Evolutionary conservation across 1,140 invertebrate species (phyloP), one percentile per base, ranked within the genome.

Genomic region (Bursaphelenchus mucronatus): DNA sequence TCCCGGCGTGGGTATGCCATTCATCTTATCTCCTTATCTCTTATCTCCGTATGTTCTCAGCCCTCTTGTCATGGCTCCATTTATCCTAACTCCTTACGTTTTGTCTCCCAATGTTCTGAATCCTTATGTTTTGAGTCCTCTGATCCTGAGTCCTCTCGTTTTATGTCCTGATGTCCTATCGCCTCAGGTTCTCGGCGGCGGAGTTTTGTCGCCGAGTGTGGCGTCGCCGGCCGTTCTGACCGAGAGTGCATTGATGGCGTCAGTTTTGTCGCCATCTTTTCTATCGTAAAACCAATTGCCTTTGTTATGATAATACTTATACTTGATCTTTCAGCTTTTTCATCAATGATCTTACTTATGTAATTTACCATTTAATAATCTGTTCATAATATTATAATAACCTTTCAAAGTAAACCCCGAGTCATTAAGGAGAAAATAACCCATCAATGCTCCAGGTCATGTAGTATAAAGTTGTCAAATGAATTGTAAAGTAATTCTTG

Each of bases 191-290:
- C 67, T 57, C 44, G 69, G 69, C 7, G 71, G 71, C 0, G 63
- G 52, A 9, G 73, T 74, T 9, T 52, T 74, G 3, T 74, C 70
- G n/a, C 71, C 71, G 8, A 66, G 57, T n/a, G 78, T 79, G 5
- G 54, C 67, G 10, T 79, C 76, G 10, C 76, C 76, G 9, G 67
- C 76, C 7, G 70, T 78, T 15, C 53, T 80, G 2, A 79, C 76
- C 0, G 76, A 80, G 51, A 66, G 61, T 7, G 50, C 55, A 39
- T 44, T 80, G 0, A 78, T 75, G 70, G 78, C 76, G 9, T 64
- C 52, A 44, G 75, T 78, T 15, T 67, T 78, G 7, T 78, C 76
- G 3, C 76, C 76, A 8, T 66, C 74, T 53, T 78, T 76, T 43
- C 63, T 79, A 3, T 79, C 76, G n/a, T 67, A 52, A 75, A 47